phyloP scores from a whole-genome alignment of 1,140 invertebrate species.

The Lepidostoma basale region DNA sequence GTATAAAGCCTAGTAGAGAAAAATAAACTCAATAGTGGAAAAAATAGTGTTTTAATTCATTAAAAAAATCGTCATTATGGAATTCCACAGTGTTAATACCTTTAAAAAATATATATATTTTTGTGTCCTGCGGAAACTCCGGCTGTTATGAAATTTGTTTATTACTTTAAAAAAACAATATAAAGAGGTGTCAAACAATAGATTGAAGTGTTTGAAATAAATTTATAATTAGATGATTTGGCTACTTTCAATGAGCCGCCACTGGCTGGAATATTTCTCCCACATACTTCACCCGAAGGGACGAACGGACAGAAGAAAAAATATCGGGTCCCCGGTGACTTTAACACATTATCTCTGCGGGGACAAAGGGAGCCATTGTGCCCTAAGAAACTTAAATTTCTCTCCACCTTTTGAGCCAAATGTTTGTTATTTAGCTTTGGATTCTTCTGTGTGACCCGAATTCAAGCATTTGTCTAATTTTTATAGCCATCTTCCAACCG shows the following conservation, averaged over 20 bases:
- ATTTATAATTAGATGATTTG: background rate
- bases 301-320: slow-evolving; percentile 7
- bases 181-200: no score
- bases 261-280: slow-evolving; percentile 9
- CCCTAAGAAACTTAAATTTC: slow-evolving; percentile 5
- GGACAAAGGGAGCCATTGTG: slow-evolving; percentile 24
- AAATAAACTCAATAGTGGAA: no score
- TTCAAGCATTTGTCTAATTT: slow-evolving; percentile 7
- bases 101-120: no score
- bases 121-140: no score
- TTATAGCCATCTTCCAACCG: background rate
- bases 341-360: slow-evolving; percentile 19
- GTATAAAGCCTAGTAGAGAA: no score
- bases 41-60: no score
- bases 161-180: no score
- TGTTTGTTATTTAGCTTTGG: slow-evolving; percentile 20
- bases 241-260: background rate
- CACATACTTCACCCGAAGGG: slow-evolving; percentile 16
- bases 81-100: no score
- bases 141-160: no score
- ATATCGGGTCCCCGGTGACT: slow-evolving; percentile 6
- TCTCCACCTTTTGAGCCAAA: slow-evolving; percentile 12
- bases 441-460: slow-evolving; percentile 14
- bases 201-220: no score
- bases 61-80: no score